Evolutionary conservation across 2,888 invertebrate genomes (phyloP), one percentile per base, ranked within the genome.

Genomic region (Gandaritis pyraliata): DNA sequence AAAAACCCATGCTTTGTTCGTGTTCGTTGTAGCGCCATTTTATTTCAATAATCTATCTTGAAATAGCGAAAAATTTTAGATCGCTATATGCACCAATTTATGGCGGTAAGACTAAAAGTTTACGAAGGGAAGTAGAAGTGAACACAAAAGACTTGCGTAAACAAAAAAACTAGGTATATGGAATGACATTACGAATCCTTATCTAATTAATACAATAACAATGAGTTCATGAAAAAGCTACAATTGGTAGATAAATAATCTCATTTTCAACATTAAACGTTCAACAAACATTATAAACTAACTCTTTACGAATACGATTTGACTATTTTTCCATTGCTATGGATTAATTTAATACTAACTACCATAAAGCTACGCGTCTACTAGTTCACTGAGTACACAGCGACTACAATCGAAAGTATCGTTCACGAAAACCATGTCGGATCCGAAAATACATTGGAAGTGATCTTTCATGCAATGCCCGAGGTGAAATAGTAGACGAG

Each of bases 191-290:
- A 23, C 10, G 13, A 16, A 50, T 45, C 0, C 57, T 49, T 56
- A 56, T 30, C 13, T 47, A 36, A 38, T 12, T 16, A 46, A 39
- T 49, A 52, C 30, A 49, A 56, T 49, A n/a, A 58, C 55, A 59
- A 53, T 65, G 61, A 53, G 52, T 62, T 63, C 55, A 67, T 70
- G 70, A 64, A 70, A 70, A 70, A 70, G 66, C 70, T 71, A 71
- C 69, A 57, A 48, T 60, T 46, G 33, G 33, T 64, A 53, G 23
- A 61, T 67, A 55, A 60, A 68, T 65, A 60, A 65, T 70, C 58
- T 68, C 66, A 62, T 57, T 30, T 45, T 58, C 47, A 60, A 60
- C 59, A 56, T 50, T 62, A 45, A 58, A 47, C n/a, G 12, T 54
- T 50, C 29, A 50, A 54, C 36, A 30, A 62, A 38, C 57, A 29